Percentiles rank a stretch among this genome's conserved stretches.
phyloP scores from a whole-genome alignment of 1,140 invertebrate species.

The Hylaeus anthracinus region DNA sequence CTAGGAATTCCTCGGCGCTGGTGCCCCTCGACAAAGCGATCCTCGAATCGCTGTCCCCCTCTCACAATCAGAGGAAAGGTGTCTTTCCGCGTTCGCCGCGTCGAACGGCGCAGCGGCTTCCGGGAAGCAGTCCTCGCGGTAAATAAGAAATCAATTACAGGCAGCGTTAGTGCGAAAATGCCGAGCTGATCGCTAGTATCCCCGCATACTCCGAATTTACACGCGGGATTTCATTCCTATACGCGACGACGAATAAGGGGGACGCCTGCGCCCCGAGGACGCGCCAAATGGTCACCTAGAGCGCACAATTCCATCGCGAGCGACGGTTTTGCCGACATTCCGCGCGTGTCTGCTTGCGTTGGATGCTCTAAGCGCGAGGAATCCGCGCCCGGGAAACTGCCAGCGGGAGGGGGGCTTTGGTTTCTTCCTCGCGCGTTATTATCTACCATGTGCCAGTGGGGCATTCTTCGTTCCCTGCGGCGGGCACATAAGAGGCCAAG shows the following conservation, averaged over 20 bases:
- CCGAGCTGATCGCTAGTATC: slow-evolving; percentile 24
- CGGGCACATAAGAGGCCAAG: no score
- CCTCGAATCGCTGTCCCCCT: neutral
- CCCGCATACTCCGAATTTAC: slow-evolving; percentile 58
- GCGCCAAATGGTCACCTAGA: slow-evolving; percentile 26
- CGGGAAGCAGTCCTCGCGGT: slow-evolving; percentile 13
- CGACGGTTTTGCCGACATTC: slow-evolving; percentile 60
- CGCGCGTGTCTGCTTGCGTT: slow-evolving; percentile 57
- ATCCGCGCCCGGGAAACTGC: slow-evolving; percentile 23
- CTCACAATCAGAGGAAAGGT: neutral
- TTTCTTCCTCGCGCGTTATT: slow-evolving; percentile 69
- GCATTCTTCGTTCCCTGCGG: no score
- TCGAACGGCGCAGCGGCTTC: slow-evolving; percentile 5
- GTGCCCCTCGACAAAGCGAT: no score
- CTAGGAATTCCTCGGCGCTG: neutral
- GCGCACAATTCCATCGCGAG: slow-evolving; percentile 15
- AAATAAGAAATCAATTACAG: slow-evolving; percentile 61
- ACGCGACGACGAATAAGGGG: no score
- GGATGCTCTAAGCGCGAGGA: slow-evolving; percentile 49
- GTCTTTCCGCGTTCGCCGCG: neutral
- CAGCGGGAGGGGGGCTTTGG: slow-evolving; percentile 17
- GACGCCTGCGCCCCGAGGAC: neutral
- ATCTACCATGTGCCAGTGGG: slow-evolving; percentile 53
- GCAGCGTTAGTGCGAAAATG: slow-evolving; percentile 32
- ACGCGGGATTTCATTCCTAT: slow-evolving; percentile 33